Evolutionary conservation across 2,113 vertebrate species (phyloP).

Genomic region (Psilopsiagon aurifrons): DNA sequence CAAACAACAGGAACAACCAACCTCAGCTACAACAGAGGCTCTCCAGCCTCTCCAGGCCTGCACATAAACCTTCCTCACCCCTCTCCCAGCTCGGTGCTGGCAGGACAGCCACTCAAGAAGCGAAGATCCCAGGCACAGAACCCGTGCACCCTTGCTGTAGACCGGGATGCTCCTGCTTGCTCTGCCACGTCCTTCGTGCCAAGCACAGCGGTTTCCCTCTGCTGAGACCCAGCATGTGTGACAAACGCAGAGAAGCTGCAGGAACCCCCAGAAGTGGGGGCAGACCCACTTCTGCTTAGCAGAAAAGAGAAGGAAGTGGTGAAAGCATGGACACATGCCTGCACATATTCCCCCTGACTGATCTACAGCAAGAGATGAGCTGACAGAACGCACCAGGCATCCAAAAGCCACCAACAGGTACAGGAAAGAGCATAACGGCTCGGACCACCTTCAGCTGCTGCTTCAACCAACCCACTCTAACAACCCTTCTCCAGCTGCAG

Average conservation of each 20-base stretch:
- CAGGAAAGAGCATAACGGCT: not conserved
- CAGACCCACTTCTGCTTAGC: not conserved
- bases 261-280: not conserved
- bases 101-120: not conserved
- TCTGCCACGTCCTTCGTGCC: not conserved
- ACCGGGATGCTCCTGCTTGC: not conserved
- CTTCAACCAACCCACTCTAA: not conserved
- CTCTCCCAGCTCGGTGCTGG: fast-evolving
- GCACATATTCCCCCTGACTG: not conserved
- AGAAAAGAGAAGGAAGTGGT: conserved; percentile 54
- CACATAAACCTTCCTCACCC: not conserved
- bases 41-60: not conserved
- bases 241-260: not conserved
- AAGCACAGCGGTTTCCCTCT: fast-evolving
- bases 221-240: fast-evolving
- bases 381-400: not conserved
- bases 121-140: not conserved
- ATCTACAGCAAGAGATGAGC: not conserved
- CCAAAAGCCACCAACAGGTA: not conserved
- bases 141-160: not conserved
- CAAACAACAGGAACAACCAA: not conserved
- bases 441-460: not conserved
- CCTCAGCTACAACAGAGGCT: not conserved
- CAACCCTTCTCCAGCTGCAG: not conserved
- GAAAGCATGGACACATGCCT: not conserved